phyloP scores from a whole-genome alignment of 2,888 invertebrate species.

The Ornithoptera alexandrae region DNA sequence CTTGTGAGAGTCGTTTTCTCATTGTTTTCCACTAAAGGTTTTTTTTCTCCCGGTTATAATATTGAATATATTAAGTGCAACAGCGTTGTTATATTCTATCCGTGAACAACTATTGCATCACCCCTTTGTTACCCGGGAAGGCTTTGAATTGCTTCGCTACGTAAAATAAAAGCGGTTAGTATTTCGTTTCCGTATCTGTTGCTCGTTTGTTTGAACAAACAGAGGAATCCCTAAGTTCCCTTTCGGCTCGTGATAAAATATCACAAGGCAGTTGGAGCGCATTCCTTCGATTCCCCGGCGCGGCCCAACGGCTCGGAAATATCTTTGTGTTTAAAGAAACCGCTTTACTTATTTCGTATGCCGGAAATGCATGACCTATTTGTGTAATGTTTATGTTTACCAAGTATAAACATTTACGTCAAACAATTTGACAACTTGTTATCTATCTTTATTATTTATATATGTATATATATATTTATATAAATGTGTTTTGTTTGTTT shows the following conservation, averaged over 20 bases:
- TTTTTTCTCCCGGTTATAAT: conserved; percentile 22
- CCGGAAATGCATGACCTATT: conserved; percentile 22
- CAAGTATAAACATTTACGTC: background rate
- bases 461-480: no score
- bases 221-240: conserved; percentile 62
- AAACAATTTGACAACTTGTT: no score
- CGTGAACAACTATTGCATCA: conserved; percentile 49
- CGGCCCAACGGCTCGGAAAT: conserved; percentile 65
- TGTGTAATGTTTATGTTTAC: conserved; percentile 1
- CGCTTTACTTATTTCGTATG: conserved; percentile 35
- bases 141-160: conserved; percentile 64
- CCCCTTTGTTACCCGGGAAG: conserved; percentile 53
- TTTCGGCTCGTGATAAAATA: conserved; percentile 67
- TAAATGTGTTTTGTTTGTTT: no score
- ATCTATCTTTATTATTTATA: no score
- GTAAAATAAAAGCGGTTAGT: conserved; percentile 66
- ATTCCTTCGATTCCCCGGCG: conserved; percentile 61
- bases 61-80: conserved; percentile 34
- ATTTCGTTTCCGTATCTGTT: conserved; percentile 67
- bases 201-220: conserved; percentile 67
- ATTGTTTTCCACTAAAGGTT: conserved; percentile 17
- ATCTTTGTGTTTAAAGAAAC: conserved; percentile 56
- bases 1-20: conserved; percentile 2
- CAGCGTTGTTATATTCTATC: conserved; percentile 33
- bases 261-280: conserved; percentile 60